Evolutionary conservation across 2,888 invertebrate species (phyloP), one percentile per base, ranked within the genome.

Genomic region (Pyrrhia umbra): DNA sequence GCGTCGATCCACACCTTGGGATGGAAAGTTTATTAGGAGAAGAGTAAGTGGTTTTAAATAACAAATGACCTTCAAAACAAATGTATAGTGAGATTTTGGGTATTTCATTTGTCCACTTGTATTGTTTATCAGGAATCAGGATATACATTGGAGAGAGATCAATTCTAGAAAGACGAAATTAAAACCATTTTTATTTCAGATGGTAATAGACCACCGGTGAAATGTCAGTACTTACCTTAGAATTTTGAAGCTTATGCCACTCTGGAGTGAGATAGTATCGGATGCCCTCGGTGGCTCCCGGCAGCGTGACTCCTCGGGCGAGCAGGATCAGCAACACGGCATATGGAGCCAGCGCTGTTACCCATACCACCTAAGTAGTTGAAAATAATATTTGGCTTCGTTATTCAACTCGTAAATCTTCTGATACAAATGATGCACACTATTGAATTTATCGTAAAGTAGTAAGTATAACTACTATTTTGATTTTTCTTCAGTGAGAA

Each of bases 271-370:
- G 95, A 85, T 98, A 98, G 91, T 98, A 98, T 61, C 96, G 95
- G 76, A 98, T 98, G 39, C 98, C 98, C 80, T 97, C 97, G 10
- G 96, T 96, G 0, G 98, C 97, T 8, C 98, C 98, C 0, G 98
- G 98, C 54, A 98, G 93, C 0, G 98, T 97, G 9, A 98, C 97
- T 8, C 98, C 98, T 57, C 98, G 96, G 23, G 97, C 95, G 54
- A 98, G 93, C 23, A 99, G 95, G 74, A 98, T 98, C 75, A 98
- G 95, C 42, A 99, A 95, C 30, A 99, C 98, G 23, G 97, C 96
- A 88, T 99, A 99, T 0, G 99, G 99, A 37, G 98, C 97, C 65
- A 98, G 92, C 2, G 99, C 99, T 20, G 99, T 99, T 65, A 99
- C 97, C 99, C 99, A 99, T 55, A 99, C 99, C 65, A 98, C 98